Evolutionary conservation across 2,888 invertebrate species (phyloP).

Genomic region (Apantesis nais): DNA sequence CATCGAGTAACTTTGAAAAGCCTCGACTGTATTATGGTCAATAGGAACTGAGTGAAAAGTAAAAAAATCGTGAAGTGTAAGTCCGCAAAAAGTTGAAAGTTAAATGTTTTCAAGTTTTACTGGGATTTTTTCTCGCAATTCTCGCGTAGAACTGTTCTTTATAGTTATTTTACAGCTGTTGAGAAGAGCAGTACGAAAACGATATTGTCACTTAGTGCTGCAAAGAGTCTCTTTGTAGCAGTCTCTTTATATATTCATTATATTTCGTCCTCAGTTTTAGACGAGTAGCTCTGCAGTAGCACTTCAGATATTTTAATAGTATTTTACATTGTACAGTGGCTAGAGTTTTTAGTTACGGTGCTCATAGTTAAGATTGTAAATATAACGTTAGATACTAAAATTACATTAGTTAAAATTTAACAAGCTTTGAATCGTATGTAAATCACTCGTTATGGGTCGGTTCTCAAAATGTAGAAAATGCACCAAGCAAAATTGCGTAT

Average conservation of each 20-base stretch:
- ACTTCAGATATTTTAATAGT: not conserved
- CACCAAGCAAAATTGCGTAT: not conserved
- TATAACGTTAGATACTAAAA: not conserved
- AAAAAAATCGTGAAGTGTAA: constrained; percentile 56
- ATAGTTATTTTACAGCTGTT: constrained; percentile 55
- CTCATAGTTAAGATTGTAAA: not conserved
- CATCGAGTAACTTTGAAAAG: constrained; percentile 56
- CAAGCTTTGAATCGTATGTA: not conserved
- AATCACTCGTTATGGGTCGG: not conserved
- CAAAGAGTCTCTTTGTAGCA: constrained; percentile 25
- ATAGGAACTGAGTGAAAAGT: constrained; percentile 60
- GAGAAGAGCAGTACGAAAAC: constrained; percentile 49
- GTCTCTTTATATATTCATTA: constrained; percentile 32
- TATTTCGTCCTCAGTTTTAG: constrained; percentile 26
- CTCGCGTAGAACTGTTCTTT: constrained; percentile 49
- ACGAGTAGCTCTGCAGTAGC: constrained; percentile 12
- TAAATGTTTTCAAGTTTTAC: constrained; percentile 66
- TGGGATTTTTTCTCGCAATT: constrained; percentile 58
- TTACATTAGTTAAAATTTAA: not conserved
- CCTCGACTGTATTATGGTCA: constrained; percentile 67
- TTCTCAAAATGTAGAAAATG: not conserved
- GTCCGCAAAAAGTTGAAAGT: constrained; percentile 64
- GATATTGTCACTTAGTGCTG: constrained; percentile 49
- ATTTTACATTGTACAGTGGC: not conserved
- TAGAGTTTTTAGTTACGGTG: not conserved